Base-by-base conservation (phyloP, 2,797 vertebrate species). In the Eleutherodactylus coqui region DNA sequence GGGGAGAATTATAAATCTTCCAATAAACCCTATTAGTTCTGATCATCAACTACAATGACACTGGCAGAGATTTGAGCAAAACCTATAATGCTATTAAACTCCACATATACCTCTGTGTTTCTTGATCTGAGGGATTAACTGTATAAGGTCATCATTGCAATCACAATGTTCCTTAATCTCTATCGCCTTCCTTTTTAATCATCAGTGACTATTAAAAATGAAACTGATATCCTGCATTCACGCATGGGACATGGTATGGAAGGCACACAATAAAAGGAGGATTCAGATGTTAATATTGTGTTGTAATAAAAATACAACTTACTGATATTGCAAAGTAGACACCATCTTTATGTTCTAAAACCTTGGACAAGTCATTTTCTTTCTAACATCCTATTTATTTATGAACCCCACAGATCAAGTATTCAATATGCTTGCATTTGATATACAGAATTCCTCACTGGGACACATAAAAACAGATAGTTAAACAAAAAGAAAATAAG, bases 11-110 rank as follows among this genome's bases (percentile, higher is more conserved):
- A 70, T 38, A 79, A 32, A 69, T 75, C 64, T 62, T 73, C 78
- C 86, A 87, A 72, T 89, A 53, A 83, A 80, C 75, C 76, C 84
- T 85, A 85, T 62, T 88, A 14, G 89, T 86, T 82, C 83, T 83
- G 79, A 89, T 53, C 88, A 88, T 85, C 88, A 27, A 80, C 84
- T 58, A 0, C 64, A 72, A 78, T 89, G 77, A 80, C 81, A 85
- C 85, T 90, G 81, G 84, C 78, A 76, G 43, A 51, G 45, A 41
- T 87, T 89, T 90, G 81, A 27, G 88, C 86, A 87, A 88, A 34
- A 38, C 34, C 86, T 70, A 47, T 45, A 75, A 70, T 84, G 9
- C 86, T 85, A 78, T 69, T 86, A 83, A 88, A 85, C 55, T 77
- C 47, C 7, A 0, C 27, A 21, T 80, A 13, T 76, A 4, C 81